Evolutionary conservation across 2,113 vertebrate genomes (phyloP).

Genomic region (Burhinus bistriatus): DNA sequence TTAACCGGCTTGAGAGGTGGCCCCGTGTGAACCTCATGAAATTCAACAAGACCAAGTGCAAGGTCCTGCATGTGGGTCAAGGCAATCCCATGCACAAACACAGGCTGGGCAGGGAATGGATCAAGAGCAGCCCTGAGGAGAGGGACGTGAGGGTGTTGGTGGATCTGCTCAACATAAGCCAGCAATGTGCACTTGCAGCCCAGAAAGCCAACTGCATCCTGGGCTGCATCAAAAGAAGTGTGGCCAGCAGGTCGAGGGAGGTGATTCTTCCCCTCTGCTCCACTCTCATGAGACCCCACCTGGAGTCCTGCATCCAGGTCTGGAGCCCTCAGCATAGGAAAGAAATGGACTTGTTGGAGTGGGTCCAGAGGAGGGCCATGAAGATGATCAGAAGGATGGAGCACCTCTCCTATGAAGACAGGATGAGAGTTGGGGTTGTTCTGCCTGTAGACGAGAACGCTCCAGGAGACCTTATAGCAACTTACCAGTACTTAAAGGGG

Average conservation of each 20-base stretch:
- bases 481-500: not conserved
- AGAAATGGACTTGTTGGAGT: not conserved
- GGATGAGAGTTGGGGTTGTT: not conserved
- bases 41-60: not conserved
- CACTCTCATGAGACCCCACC: not conserved
- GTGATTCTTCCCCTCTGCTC: not conserved
- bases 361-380: not conserved
- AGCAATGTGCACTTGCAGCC: not conserved
- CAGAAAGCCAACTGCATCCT: not conserved
- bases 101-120: not conserved
- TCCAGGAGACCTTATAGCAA: not conserved
- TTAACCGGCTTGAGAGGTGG: too few species aligned
- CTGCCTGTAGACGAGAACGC: not conserved
- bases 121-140: not conserved
- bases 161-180: not conserved
- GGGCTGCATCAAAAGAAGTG: not conserved
- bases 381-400: not conserved
- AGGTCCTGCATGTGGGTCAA: not conserved
- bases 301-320: not conserved
- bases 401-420: not conserved
- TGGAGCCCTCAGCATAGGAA: not conserved
- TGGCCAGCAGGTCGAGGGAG: not conserved
- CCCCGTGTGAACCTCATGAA: too few species aligned
- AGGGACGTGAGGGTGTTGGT: not conserved
- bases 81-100: not conserved